Conservation (phyloP, 1,140 invertebrate genomes). For the Bombus soroeensis region DNA sequence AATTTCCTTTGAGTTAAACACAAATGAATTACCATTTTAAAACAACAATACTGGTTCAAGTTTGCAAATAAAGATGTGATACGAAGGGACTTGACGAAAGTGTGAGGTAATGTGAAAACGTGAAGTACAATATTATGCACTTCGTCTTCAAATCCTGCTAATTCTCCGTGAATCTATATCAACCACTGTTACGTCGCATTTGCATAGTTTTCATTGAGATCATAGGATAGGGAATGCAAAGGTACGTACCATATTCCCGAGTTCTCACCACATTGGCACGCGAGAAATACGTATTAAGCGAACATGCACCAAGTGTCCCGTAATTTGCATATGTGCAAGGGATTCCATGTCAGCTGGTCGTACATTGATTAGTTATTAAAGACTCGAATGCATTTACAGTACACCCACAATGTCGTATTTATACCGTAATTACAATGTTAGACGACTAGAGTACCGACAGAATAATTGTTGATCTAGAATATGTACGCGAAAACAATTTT, state of each 20-base stretch:
- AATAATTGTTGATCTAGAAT: not conserved
- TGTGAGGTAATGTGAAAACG: slow-evolving; percentile 4
- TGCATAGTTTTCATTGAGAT: slow-evolving; percentile 56
- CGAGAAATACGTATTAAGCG: slow-evolving; percentile 48
- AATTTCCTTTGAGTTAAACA: not conserved
- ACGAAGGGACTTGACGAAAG: not conserved
- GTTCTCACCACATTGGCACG: slow-evolving; percentile 1
- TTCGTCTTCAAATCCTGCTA: not conserved
- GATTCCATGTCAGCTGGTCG: slow-evolving; percentile 12
- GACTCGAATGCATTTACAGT: not conserved
- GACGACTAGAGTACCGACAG: not conserved
- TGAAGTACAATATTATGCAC: slow-evolving; percentile 12
- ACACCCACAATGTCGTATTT: not conserved
- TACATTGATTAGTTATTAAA: slow-evolving; percentile 53
- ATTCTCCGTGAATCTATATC: not conserved
- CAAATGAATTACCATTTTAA: not conserved
- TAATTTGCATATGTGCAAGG: slow-evolving; percentile 43
- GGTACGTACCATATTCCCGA: slow-evolving; percentile 21
- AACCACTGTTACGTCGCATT: slow-evolving; percentile 29
- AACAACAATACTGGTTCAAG: not conserved
- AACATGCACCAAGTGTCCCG: slow-evolving; percentile 44
- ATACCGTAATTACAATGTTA: not conserved
- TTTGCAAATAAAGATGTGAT: not conserved
- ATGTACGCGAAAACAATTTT: not conserved
- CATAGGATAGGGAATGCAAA: slow-evolving; percentile 30